Conservation (phyloP, 1,140 invertebrate genomes). For the Drosophila pruinosa region DNA sequence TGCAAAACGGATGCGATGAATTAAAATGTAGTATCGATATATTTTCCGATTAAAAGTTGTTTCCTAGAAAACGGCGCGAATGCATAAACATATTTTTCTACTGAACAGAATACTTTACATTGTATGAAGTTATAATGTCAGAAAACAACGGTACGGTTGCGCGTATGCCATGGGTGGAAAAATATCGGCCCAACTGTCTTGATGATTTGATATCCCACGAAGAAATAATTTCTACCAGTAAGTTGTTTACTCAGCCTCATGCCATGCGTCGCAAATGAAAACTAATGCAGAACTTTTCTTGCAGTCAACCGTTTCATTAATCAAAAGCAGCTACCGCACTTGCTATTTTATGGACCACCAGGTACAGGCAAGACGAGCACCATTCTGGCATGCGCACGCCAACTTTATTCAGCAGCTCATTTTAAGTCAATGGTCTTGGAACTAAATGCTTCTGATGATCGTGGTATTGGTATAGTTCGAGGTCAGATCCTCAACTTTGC, state of each 20-base stretch:
- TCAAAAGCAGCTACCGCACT: conserved; percentile 96
- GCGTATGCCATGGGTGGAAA: conserved; percentile 91
- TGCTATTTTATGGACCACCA: conserved; percentile 99
- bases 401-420: conserved; percentile 94
- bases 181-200: conserved; percentile 95
- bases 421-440: conserved; percentile 89
- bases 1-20: not conserved
- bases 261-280: not conserved
- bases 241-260: conserved; percentile 82
- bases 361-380: conserved; percentile 99
- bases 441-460: conserved; percentile 99
- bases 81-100: not conserved
- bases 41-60: not conserved
- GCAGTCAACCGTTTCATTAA: conserved; percentile 96
- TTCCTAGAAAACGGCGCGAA: conserved; percentile 39
- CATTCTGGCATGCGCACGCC: conserved; percentile 97
- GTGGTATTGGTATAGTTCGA: conserved; percentile 98
- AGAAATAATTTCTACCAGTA: conserved; percentile 98
- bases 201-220: conserved; percentile 98
- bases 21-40: conserved; percentile 1
- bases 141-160: conserved; percentile 51
- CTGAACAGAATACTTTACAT: not conserved
- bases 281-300: not conserved
- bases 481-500: conserved; percentile 99
- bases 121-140: conserved; percentile 37